Evolutionary conservation across 2,888 invertebrate species (phyloP), one percentile per base, ranked within the genome.

Genomic region (Hesperia comma): DNA sequence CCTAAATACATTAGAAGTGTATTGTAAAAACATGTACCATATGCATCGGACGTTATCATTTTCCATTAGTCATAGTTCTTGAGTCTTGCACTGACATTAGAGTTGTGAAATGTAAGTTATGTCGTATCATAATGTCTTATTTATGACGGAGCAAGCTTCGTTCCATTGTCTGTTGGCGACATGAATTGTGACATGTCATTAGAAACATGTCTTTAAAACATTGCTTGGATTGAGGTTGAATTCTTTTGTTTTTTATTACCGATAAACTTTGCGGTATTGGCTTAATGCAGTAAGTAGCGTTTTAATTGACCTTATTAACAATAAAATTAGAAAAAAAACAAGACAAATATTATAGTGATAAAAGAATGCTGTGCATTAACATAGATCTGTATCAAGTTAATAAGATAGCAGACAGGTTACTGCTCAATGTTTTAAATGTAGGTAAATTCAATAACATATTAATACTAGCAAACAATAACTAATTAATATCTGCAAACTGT

Each of bases 161-260:
- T 51, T 51, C 63, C 66, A 61, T 70, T 68, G 70, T 69, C 68
- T 70, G 68, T 68, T 64, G 69, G 70, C 57, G 70, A 71, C 70
- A 75, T 73, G 73, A 73, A 77, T 77, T 75, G 76, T 75, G 76
- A 78, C 77, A 74, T 58, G 61, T 69, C 75, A 75, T 77, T 74
- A 73, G 73, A 72, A 73, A 70, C 55, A 69, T 64, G 68, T 61
- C 60, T 61, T 63, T 64, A 64, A 64, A 58, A 64, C 64, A 58
- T 64, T 64, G 57, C 58, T 54, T 64, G 33, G 58, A 64, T 64
- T 64, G 64, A 64, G 58, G 64, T 37, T 53, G 43, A 43, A 53
- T 58, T 64, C 58, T 64, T 64, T 64, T 58, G 58, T 40, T 51
- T 6, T 4, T n/a, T 26, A 21, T 26, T 46, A 17, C 8, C 33